Evolutionary conservation across 2,888 invertebrate species (phyloP).

Genomic region (Agrilus mali): DNA sequence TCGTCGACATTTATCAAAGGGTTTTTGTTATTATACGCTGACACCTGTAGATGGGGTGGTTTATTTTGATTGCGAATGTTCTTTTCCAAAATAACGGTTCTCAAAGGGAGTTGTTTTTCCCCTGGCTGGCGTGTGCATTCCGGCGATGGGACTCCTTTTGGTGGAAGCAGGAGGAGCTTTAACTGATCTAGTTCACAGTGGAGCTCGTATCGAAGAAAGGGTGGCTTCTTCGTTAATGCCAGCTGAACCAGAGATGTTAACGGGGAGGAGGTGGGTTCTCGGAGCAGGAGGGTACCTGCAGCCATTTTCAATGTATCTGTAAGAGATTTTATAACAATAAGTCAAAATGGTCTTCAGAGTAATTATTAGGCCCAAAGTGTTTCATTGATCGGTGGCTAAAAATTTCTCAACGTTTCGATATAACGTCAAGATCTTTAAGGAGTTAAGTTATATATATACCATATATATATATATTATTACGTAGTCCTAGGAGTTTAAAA

Average conservation of each 20-base stretch:
- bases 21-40: not conserved
- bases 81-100: too few species aligned
- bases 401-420: too few species aligned
- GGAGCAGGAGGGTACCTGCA: constrained; percentile 26
- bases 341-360: too few species aligned
- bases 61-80: constrained; percentile 1
- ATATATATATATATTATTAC: too few species aligned
- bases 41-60: constrained; percentile 5
- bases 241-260: constrained; percentile 29
- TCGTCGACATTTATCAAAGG: constrained; percentile 23
- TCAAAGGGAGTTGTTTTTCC: not conserved
- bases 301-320: constrained; percentile 22
- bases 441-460: too few species aligned
- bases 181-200: constrained; percentile 25
- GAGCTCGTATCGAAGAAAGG: constrained; percentile 26
- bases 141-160: constrained; percentile 13
- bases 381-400: too few species aligned
- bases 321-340: too few species aligned
- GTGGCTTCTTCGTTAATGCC: constrained; percentile 21
- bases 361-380: too few species aligned
- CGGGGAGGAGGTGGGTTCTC: constrained; percentile 26
- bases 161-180: constrained; percentile 18
- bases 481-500: too few species aligned
- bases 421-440: too few species aligned
- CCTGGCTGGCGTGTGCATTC: not conserved